Conservation (phyloP, 2,797 vertebrate genomes). For the Chelon labrosus region DNA sequence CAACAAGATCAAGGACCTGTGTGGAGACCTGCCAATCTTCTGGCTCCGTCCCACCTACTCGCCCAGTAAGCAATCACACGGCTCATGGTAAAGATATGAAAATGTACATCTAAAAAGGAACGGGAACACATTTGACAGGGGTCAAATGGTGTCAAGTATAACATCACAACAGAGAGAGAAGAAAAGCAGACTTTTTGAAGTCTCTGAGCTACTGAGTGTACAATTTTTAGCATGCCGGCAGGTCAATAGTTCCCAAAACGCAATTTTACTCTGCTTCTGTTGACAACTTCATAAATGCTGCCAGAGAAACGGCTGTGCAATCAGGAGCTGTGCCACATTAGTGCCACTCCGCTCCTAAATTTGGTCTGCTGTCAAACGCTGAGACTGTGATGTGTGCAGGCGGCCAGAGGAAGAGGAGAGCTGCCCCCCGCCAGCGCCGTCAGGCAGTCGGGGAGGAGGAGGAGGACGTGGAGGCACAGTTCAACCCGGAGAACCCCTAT, state of each 20-base stretch:
- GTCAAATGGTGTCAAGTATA: conserved; percentile 51
- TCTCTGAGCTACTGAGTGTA: conserved; percentile 27
- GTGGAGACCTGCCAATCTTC: conserved; percentile 92
- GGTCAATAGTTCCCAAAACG: conserved; percentile 66
- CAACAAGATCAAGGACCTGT: conserved; percentile 92
- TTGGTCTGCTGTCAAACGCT: conserved; percentile 60
- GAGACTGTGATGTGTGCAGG: conserved; percentile 82
- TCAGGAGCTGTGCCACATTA: conserved; percentile 53
- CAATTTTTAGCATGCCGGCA: conserved; percentile 47
- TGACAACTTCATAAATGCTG: conserved; percentile 52
- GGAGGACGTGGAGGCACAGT: conserved; percentile 75
- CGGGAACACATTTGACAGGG: conserved; percentile 8
- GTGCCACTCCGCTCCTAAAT: conserved; percentile 55
- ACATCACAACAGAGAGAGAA: conserved; percentile 25
- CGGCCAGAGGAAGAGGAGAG: conserved; percentile 88
- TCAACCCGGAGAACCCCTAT: conserved; percentile 94
- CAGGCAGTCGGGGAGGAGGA: conserved; percentile 75
- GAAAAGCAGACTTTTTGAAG: conserved; percentile 51
- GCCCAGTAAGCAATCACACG: conserved; percentile 83
- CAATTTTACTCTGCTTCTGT: conserved; percentile 53
- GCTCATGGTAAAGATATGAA: neutral
- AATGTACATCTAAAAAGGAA: neutral
- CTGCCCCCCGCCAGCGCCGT: conserved; percentile 83
- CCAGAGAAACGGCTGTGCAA: conserved; percentile 39
- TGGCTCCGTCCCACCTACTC: conserved; percentile 93